Evolutionary conservation across 2,888 invertebrate genomes (phyloP), one percentile per base, ranked within the genome.

Genomic region (Nyleta sp.): DNA sequence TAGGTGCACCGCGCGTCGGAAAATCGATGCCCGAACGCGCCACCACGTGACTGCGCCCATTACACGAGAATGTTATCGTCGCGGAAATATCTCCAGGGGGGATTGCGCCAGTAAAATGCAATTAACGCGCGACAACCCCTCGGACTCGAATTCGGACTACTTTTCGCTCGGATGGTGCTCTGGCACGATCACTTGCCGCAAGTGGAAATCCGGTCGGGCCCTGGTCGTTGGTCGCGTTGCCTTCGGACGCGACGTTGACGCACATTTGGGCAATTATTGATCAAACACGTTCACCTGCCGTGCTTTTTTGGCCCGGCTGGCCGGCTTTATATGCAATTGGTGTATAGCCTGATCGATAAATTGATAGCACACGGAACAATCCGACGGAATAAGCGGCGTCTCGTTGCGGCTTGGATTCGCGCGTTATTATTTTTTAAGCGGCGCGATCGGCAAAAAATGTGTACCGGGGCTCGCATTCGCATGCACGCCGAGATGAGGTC

Each of bases 1-100:
- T 75, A 73, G 80, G 82, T 74, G 79, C 75, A 82, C 77, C 80
- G 82, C 83, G 84, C 60, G 71, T 83, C 81, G 82, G 85, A 86
- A 87, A 87, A 87, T 87, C 87, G 86, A 86, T 87, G 83, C 83
- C 84, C 83, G 82, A 85, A 84, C 84, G 84, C 83, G 80, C 81
- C 81, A 84, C 85, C 86, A 85, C 86, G 86, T 86, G 86, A 86
- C 85, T 84, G 83, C 85, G 81, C 80, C 82, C 81, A 83, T 84
- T 77, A 82, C 78, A 78, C 79, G 81, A 76, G 83, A 85, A 82
- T 80, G 83, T 85, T 85, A 84, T 85, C 84, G 81, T 78, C 74
- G 70, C 65, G 60, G 53, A 64, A 74, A 70, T 70, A 70, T 73
- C 78, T 73, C 42, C 68, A 17, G 33, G 20, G 44, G 44, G 71